Base-by-base conservation (phyloP, 2,113 vertebrate genomes). In the Ailurus styani region DNA sequence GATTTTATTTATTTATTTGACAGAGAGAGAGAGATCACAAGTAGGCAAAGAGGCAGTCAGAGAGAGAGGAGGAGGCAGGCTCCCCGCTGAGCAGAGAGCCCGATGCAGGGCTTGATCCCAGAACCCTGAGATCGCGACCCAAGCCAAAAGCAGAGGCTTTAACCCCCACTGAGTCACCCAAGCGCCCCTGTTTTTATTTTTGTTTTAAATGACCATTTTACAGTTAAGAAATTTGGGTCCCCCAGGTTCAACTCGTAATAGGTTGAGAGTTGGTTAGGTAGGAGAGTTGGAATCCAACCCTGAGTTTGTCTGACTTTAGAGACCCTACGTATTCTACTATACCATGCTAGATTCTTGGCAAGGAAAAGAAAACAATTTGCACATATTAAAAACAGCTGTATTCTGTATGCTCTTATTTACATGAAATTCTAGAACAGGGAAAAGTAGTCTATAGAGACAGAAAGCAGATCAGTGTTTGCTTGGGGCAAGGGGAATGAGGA, bases 371-470 rank as follows among this genome's bases (percentile, higher is more conserved):
- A 91, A 42, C 45, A 54, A 91, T 18, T 64, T 84, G 37, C 4
- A 91, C 54, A 79, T 87, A 93, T 94, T 92, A 90, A 94, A 93
- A 90, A 62, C n/a, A 96, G 54, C 18, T 91, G 50, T 90, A 83
- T 83, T 21, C 86, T 89, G 25, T 45, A 90, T 87, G 79, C 0
- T 87, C 93, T 94, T 78, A 84, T 95, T 94, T 91, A 72, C 64
- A 54, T 81, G 64, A 92, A 89, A 87, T 84, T 90, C 72, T 54
- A 84, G 70, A 95, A 81, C 3, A 77, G 75, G 27, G 9, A 88
- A 97, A 96, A 82, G 34, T 47, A 87, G 34, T 81, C 64, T 45
- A 10, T 11, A 21, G 34, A 78, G 55, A 86, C 25, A 95, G 66
- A 92, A 83, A 85, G 37, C 13, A 89, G 11, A 81, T 70, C 27